phyloP scores from a whole-genome alignment of 2,888 invertebrate species.

The Rotaria magnacalcarata region DNA sequence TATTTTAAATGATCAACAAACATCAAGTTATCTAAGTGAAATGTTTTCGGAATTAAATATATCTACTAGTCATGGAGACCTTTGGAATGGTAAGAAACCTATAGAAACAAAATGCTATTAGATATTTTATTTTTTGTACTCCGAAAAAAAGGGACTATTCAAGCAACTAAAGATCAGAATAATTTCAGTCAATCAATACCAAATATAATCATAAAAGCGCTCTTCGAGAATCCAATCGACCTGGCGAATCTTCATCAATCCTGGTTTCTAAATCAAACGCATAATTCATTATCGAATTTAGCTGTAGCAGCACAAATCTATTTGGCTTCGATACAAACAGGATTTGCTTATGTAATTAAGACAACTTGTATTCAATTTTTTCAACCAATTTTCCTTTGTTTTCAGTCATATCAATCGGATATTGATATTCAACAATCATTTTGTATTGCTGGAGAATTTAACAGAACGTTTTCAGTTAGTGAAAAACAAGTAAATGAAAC shows the following conservation, averaged over 20 bases:
- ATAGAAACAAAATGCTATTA: neutral
- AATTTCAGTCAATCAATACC: neutral
- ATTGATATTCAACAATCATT: neutral
- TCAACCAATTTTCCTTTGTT: no score
- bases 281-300: neutral
- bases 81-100: neutral
- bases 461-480: neutral
- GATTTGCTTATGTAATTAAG: neutral
- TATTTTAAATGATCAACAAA: neutral
- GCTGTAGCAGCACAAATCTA: neutral
- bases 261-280: neutral
- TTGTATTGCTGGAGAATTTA: neutral
- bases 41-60: neutral
- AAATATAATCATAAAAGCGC: neutral
- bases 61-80: no score
- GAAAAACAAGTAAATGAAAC: neutral
- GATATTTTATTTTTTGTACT: neutral
- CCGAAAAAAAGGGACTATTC: neutral
- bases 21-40: neutral
- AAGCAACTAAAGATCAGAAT: neutral
- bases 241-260: neutral
- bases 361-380: no score
- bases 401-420: neutral
- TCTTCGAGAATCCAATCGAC: neutral
- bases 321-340: no score